Evolutionary conservation across 2,888 invertebrate species (phyloP).

Genomic region (Noctua janthina): DNA sequence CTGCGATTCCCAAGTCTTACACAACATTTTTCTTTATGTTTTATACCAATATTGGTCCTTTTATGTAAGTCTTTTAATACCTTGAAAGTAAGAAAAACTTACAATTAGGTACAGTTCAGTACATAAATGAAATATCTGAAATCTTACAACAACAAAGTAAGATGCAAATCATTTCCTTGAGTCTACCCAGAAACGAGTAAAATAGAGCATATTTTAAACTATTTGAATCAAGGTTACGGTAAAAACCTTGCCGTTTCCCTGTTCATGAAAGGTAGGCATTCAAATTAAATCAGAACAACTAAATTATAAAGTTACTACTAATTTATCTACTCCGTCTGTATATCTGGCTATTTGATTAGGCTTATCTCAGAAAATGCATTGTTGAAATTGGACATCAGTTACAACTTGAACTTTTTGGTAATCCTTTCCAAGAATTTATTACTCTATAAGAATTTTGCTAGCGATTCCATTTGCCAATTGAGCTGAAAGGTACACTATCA

Average conservation of each 20-base stretch:
- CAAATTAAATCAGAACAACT: not conserved
- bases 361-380: not conserved
- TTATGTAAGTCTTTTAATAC: not conserved
- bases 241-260: constrained; percentile 8
- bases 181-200: constrained; percentile 34
- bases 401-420: not conserved
- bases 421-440: not conserved
- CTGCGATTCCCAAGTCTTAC: not conserved
- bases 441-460: not conserved
- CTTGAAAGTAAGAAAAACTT: not conserved
- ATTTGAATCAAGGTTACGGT: constrained; percentile 39
- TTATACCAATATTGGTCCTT: not conserved
- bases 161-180: constrained; percentile 64
- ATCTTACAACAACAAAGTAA: constrained; percentile 10
- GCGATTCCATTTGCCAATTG: constrained; percentile 5
- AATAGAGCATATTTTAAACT: constrained; percentile 29
- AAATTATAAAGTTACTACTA: not conserved
- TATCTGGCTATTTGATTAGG: not conserved
- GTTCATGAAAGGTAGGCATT: constrained; percentile 11
- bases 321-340: not conserved
- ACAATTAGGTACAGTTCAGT: not conserved
- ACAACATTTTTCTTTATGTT: not conserved
- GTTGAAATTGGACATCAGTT: constrained; percentile 1
- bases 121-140: not conserved
- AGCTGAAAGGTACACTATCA: constrained; percentile 19